A percentile compares a stretch with the other conserved stretches of the same genome.
Evolutionary conservation across 2,888 invertebrate genomes (phyloP).

Genomic region (Drosophila ezoana): DNA sequence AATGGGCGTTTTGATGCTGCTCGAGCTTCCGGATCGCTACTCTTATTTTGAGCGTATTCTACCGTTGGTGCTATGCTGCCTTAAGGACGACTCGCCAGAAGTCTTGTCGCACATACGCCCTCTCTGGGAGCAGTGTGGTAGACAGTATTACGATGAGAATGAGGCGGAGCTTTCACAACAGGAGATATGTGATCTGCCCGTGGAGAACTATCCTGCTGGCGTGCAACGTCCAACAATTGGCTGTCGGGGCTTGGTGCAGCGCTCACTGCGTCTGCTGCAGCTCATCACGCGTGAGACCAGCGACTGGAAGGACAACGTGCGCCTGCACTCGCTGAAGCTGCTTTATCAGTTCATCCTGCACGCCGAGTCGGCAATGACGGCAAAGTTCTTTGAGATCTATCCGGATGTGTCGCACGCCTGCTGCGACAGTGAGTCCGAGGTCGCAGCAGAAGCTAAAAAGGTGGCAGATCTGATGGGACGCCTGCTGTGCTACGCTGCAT

Average conservation of each 20-base stretch:
- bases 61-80: conserved; percentile 92
- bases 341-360: conserved; percentile 84
- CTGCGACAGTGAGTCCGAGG: conserved; percentile 72
- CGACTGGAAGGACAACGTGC: conserved; percentile 85
- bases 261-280: conserved; percentile 86
- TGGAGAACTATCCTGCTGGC: conserved; percentile 90
- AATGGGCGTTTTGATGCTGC: conserved; percentile 92
- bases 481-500: conserved; percentile 80
- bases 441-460: conserved; percentile 80
- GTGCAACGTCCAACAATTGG: conserved; percentile 93
- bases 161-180: conserved; percentile 94
- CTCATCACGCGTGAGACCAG: conserved; percentile 80
- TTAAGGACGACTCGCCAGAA: conserved; percentile 92
- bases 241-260: conserved; percentile 91
- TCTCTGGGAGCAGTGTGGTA: conserved; percentile 91
- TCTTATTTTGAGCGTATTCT: conserved; percentile 95
- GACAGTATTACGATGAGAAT: conserved; percentile 93
- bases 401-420: conserved; percentile 81
- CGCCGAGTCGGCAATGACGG: conserved; percentile 83
- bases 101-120: conserved; percentile 88
- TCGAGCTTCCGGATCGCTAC: conserved; percentile 93
- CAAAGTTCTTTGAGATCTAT: conserved; percentile 84
- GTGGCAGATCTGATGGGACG: conserved; percentile 83
- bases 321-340: conserved; percentile 83
- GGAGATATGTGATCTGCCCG: conserved; percentile 89